Percentiles rank a stretch among this genome's conserved stretches.
phyloP scores from a whole-genome alignment of 2,888 invertebrate species.

The Dione vanillae region DNA sequence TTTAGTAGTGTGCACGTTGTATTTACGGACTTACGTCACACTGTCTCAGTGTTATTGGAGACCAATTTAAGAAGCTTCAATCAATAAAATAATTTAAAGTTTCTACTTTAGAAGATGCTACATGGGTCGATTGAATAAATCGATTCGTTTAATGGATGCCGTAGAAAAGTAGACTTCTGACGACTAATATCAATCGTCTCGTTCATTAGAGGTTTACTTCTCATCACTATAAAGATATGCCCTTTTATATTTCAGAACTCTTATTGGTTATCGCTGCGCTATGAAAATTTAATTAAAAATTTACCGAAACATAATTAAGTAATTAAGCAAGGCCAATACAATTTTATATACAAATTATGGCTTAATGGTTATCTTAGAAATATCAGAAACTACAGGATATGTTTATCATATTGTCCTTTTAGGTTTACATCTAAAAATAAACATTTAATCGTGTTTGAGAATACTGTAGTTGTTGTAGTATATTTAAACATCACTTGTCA shows the following conservation, averaged over 20 bases:
- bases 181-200: constrained; percentile 55
- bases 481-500: too few relatives aligned
- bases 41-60: constrained; percentile 68
- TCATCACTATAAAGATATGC: constrained; percentile 29
- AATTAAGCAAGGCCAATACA: too few relatives aligned
- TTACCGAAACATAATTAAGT: background rate
- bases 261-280: background rate
- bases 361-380: too few relatives aligned
- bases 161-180: constrained; percentile 74
- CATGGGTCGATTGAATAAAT: constrained; percentile 59
- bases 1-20: constrained; percentile 62
- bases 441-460: too few relatives aligned
- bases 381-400: too few relatives aligned
- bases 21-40: constrained; percentile 55
- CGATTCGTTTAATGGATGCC: constrained; percentile 63
- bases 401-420: too few relatives aligned
- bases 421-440: background rate
- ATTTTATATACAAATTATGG: too few relatives aligned
- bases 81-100: constrained; percentile 55
- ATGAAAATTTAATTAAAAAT: background rate
- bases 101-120: constrained; percentile 52
- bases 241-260: background rate
- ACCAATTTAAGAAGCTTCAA: constrained; percentile 71
- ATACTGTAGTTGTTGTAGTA: too few relatives aligned
- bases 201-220: constrained; percentile 58